phyloP scores from a whole-genome alignment of 2,113 vertebrate species.

The Scalopus aquaticus region DNA sequence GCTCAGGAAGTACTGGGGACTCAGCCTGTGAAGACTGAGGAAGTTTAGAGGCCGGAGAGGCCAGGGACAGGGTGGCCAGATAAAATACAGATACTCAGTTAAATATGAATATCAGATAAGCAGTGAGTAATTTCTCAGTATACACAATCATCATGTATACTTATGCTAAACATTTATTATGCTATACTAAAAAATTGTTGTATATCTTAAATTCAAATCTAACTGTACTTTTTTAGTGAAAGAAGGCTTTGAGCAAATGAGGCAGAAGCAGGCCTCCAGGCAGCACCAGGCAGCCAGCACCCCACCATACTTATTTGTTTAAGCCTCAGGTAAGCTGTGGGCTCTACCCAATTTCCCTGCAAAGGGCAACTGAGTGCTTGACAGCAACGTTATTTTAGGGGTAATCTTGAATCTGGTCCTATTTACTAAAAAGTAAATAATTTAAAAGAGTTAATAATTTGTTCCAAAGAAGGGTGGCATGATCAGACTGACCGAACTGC shows the following conservation, averaged over 20 bases:
- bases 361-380: background rate
- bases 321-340: background rate
- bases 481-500: background rate
- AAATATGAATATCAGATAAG: constrained; percentile 47
- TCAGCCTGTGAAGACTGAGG: background rate
- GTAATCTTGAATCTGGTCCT: constrained; percentile 31
- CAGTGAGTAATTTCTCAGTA: constrained; percentile 22
- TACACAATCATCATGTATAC: background rate
- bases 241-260: background rate
- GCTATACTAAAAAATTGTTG: background rate
- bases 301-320: background rate
- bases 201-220: constrained; percentile 52
- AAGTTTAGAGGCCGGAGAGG: constrained; percentile 15
- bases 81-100: constrained; percentile 51
- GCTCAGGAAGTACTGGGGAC: background rate
- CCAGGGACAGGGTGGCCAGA: background rate
- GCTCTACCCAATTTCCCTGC: background rate
- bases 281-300: background rate
- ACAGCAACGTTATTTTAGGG: constrained; percentile 35
- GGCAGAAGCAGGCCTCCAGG: background rate
- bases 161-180: background rate
- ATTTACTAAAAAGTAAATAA: constrained; percentile 28
- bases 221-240: background rate
- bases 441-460: background rate
- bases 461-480: background rate